Percentiles rank a stretch among this genome's conserved stretches.
These are phyloP conservation scores for Moxostoma hubbsi DNA, from an alignment of 2,797 vertebrate genomes.

Conservation along the genomic window DNA sequence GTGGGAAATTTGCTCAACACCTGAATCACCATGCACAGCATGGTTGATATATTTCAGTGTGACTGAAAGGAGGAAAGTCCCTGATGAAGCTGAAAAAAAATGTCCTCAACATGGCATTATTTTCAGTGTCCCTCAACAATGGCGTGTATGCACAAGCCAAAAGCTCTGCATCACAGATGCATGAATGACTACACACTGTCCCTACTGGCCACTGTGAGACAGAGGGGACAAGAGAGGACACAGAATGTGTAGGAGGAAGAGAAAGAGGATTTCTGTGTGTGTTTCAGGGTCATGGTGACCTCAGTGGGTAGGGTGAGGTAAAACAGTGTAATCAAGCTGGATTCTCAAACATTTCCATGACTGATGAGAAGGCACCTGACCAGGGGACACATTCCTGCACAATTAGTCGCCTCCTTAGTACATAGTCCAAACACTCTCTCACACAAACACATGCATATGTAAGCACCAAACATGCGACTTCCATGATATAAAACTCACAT, in stretches of 20 bases:
- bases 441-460: background rate
- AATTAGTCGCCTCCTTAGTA: conserved; percentile 3
- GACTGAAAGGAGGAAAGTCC: background rate
- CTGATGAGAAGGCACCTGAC: conserved; percentile 49
- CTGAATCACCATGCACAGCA: conserved; percentile 11
- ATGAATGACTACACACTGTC: conserved; percentile 25
- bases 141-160: background rate
- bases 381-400: conserved; percentile 24
- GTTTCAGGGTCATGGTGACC: conserved; percentile 18
- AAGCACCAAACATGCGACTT: background rate
- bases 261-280: background rate
- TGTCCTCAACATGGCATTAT: conserved; percentile 64
- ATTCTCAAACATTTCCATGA: conserved; percentile 36
- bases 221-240: background rate
- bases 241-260: conserved; percentile 2
- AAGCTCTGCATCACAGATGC: background rate
- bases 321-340: conserved; percentile 37
- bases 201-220: conserved; percentile 9
- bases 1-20: conserved; percentile 2
- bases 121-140: background rate
- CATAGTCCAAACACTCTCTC: conserved; percentile 11
- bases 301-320: conserved; percentile 6
- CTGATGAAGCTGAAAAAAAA: conserved; percentile 24
- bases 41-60: background rate
- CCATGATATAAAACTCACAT: too few relatives aligned